Percentiles rank a stretch among this genome's conserved stretches.
These are phyloP conservation scores for Microtus ochrogaster DNA, from an alignment of 2,113 vertebrate species.

Conservation along the genomic window DNA sequence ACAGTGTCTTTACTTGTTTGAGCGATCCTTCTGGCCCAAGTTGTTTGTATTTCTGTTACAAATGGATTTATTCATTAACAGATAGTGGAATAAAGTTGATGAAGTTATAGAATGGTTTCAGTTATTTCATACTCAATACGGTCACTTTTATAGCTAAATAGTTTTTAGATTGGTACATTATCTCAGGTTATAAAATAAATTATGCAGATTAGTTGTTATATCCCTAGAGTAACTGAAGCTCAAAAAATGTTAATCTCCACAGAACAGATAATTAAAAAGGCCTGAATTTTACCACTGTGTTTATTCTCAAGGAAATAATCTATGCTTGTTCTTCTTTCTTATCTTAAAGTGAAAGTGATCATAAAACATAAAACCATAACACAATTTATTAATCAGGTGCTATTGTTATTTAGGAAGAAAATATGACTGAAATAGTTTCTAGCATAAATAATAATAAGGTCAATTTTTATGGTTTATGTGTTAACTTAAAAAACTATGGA, in stretches of 20 bases:
- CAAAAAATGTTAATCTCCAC: neutral
- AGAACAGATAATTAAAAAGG: neutral
- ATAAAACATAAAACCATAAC: neutral
- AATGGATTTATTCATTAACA: neutral
- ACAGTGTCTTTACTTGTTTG: neutral
- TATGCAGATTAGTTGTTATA: neutral
- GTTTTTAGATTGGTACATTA: neutral
- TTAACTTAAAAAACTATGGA: conserved; percentile 38
- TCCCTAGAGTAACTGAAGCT: neutral
- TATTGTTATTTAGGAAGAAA: conserved; percentile 11
- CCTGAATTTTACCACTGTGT: neutral
- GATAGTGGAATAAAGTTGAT: neutral
- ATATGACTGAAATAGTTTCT: neutral
- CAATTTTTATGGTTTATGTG: conserved; percentile 43
- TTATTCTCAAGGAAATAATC: neutral
- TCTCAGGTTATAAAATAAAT: conserved; percentile 8
- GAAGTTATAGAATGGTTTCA: neutral
- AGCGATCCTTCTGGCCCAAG: too few species aligned
- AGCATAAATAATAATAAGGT: neutral
- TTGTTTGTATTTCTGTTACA: neutral
- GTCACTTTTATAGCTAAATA: neutral
- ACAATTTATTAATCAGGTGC: neutral
- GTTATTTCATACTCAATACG: neutral
- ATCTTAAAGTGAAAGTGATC: neutral
- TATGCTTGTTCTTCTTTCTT: neutral